These are phyloP conservation scores for Lampris megalopsis DNA, from an alignment of 2,113 vertebrate genomes.

Conservation along the genomic window DNA sequence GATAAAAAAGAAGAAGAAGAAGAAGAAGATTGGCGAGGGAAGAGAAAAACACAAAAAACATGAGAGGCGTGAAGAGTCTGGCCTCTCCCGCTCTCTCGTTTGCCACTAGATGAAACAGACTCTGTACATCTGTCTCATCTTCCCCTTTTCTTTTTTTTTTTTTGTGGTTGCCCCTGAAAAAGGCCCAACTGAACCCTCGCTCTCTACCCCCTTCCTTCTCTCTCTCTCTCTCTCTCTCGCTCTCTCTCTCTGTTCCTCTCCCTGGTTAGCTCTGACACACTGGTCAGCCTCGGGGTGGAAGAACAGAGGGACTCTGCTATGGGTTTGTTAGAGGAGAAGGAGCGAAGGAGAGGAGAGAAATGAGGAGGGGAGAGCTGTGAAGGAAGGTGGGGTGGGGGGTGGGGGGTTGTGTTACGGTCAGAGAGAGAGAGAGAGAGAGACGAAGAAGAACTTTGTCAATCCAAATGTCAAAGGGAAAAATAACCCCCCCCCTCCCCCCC, in stretches of 20 bases:
- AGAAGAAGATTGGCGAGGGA: slow-evolving; percentile 60
- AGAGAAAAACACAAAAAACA: slow-evolving; percentile 48
- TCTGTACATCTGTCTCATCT: slow-evolving; percentile 84
- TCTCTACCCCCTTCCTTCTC: slow-evolving; percentile 54
- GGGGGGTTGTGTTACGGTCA: slow-evolving; percentile 38
- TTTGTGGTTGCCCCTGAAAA: slow-evolving; percentile 77
- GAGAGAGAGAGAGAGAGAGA: slow-evolving; percentile 34
- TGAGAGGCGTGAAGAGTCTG: slow-evolving; percentile 71
- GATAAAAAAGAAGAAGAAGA: slow-evolving; percentile 43
- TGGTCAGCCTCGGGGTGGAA: slow-evolving; percentile 85
- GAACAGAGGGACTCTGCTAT: slow-evolving; percentile 85
- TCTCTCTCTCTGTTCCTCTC: slow-evolving; percentile 79
- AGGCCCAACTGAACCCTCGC: slow-evolving; percentile 70
- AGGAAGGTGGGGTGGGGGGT: slow-evolving; percentile 15
- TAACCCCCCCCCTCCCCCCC: slow-evolving; percentile 14
- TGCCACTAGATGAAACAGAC: slow-evolving; percentile 82
- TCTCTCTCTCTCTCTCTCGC: slow-evolving; percentile 69
- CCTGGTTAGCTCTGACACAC: slow-evolving; percentile 86
- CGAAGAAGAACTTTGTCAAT: slow-evolving; percentile 62
- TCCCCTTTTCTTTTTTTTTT: slow-evolving; percentile 56
- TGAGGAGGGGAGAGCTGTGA: slow-evolving; percentile 48
- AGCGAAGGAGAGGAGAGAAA: slow-evolving; percentile 65
- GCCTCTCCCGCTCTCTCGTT: slow-evolving; percentile 73
- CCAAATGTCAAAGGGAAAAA: slow-evolving; percentile 60
- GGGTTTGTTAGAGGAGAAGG: slow-evolving; percentile 78